These are phyloP conservation scores for Hippocampus mohnikei DNA, from an alignment of 2,113 vertebrate genomes.

Conservation along the genomic window DNA sequence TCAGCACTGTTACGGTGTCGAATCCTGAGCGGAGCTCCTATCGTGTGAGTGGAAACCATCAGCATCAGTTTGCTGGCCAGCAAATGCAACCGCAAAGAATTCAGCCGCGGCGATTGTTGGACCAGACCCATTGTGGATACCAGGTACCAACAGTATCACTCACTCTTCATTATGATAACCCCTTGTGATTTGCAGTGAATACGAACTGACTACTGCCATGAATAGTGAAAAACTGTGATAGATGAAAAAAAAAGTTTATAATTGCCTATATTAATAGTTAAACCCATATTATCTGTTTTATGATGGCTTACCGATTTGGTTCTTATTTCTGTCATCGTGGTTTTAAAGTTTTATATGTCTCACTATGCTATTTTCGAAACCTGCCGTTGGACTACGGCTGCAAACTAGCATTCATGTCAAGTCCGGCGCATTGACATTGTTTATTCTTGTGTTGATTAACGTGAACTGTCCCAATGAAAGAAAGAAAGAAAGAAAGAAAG, in stretches of 20 bases:
- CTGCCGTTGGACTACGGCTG: too few relatives aligned
- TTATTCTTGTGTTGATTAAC: too few relatives aligned
- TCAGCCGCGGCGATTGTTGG: slow-evolving; percentile 76
- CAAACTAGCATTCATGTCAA: too few relatives aligned
- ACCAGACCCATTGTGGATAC: slow-evolving; percentile 76
- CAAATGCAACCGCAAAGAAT: slow-evolving; percentile 86
- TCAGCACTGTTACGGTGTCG: slow-evolving; percentile 56
- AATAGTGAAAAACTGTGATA: neutral
- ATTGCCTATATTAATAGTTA: too few relatives aligned
- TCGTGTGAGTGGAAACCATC: slow-evolving; percentile 72
- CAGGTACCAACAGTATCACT: slow-evolving; percentile 69
- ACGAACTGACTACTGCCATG: neutral
- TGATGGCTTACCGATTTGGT: too few relatives aligned
- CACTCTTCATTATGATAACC: neutral
- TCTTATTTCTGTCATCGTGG: too few relatives aligned
- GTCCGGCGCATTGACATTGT: too few relatives aligned
- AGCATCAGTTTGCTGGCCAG: slow-evolving; percentile 84
- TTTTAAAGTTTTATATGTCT: too few relatives aligned
- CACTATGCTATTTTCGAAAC: too few relatives aligned
- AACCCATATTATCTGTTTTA: too few relatives aligned
- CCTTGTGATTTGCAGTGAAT: neutral
- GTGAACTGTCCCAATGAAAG: too few relatives aligned
- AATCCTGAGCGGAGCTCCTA: slow-evolving; percentile 64
- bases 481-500: too few relatives aligned
- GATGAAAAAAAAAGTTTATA: neutral